Percentiles rank a stretch among this genome's conserved stretches.
These are phyloP conservation scores for Anolis apletophallus DNA, from an alignment of 2,797 vertebrate species.

Conservation along the genomic window DNA sequence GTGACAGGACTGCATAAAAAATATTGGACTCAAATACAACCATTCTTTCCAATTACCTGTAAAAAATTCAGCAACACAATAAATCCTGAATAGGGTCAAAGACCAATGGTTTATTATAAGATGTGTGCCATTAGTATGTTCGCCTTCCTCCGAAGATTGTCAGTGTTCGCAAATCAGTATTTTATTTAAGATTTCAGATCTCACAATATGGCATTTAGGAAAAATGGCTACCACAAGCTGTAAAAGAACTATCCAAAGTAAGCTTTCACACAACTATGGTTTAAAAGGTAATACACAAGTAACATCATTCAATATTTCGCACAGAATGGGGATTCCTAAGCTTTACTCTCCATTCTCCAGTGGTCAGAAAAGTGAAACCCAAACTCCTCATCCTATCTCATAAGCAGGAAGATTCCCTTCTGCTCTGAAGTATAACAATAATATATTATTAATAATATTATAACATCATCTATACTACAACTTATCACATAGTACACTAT, in stretches of 20 bases:
- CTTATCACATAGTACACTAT: too few relatives aligned
- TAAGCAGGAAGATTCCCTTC: not conserved
- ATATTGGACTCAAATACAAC: conserved; percentile 47
- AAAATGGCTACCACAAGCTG: conserved; percentile 22
- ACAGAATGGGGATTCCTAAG: not conserved
- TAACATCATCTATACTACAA: too few relatives aligned
- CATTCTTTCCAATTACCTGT: conserved; percentile 55
- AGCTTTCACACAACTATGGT: not conserved
- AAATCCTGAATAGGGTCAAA: conserved; percentile 34
- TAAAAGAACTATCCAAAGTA: not conserved
- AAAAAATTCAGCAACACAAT: conserved; percentile 18
- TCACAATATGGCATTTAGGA: not conserved
- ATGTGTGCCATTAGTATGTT: conserved; percentile 22
- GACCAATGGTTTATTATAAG: conserved; percentile 37
- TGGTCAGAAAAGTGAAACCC: not conserved
- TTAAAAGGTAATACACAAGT: not conserved
- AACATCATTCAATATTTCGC: not conserved
- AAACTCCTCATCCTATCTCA: not conserved
- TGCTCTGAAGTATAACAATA: not conserved
- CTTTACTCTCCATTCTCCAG: not conserved
- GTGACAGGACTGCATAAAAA: conserved; percentile 57
- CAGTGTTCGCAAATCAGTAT: conserved; percentile 38
- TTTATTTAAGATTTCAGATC: conserved; percentile 17
- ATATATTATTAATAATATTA: too few relatives aligned
- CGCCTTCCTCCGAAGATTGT: conserved; percentile 29